These are phyloP conservation scores for Tipula lateralis DNA, from an alignment of 2,888 invertebrate genomes.

Conservation along the genomic window DNA sequence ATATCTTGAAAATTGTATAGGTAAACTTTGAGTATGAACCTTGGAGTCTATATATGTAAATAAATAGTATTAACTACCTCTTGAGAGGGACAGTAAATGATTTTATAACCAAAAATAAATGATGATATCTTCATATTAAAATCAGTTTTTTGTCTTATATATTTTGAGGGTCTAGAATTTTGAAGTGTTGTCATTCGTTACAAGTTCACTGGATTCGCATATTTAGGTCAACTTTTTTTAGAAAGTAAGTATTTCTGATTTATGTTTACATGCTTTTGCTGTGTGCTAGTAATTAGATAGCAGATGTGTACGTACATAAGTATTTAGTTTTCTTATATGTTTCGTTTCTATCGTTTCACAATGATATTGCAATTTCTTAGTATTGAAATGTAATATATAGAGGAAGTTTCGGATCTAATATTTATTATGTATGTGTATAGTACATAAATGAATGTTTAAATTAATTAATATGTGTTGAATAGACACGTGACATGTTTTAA, in stretches of 20 bases:
- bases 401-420: too few species aligned
- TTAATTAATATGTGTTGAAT: too few species aligned
- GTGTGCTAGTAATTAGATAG: neutral
- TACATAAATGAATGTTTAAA: too few species aligned
- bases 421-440: too few species aligned
- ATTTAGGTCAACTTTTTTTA: neutral
- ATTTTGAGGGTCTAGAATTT: neutral
- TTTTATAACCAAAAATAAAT: neutral
- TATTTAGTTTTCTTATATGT: neutral
- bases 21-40: too few species aligned
- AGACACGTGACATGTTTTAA: too few species aligned
- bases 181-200: neutral
- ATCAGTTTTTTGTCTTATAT: neutral
- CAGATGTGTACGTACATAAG: neutral
- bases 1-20: too few species aligned
- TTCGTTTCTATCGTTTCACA: neutral
- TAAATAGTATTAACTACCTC: neutral
- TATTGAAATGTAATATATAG: too few species aligned
- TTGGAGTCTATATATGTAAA: too few species aligned
- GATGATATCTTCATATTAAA: neutral
- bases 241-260: neutral
- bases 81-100: neutral
- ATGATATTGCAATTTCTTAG: neutral
- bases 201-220: neutral
- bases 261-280: neutral